Evolutionary conservation across 2,888 invertebrate genomes (phyloP).

Genomic region (Rotaria macrura): DNA sequence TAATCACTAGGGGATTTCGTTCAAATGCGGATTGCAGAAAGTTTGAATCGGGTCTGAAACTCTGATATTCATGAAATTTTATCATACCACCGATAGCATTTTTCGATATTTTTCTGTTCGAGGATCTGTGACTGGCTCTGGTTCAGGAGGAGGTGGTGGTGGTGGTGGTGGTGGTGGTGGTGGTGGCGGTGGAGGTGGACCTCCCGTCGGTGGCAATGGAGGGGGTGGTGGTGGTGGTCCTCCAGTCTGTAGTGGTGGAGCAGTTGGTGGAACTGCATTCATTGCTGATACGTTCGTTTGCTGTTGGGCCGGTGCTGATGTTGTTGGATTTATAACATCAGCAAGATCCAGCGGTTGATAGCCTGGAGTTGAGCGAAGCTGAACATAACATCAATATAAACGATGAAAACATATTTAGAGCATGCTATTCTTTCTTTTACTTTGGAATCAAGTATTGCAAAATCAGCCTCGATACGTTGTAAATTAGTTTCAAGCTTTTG

Average conservation of each 20-base stretch:
- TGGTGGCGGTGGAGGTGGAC: not conserved
- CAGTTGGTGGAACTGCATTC: not conserved
- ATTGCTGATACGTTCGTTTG: not conserved
- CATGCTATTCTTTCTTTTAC: not conserved
- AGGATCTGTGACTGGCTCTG: not conserved
- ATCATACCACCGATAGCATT: not conserved
- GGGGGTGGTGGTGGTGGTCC: not conserved
- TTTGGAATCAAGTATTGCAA: conserved; percentile 8
- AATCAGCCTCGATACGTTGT: conserved; percentile 11
- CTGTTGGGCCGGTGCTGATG: not conserved
- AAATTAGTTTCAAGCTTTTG: not conserved
- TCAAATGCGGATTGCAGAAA: too few species aligned
- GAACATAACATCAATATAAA: not conserved
- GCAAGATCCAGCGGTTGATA: conserved; percentile 5
- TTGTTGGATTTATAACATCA: not conserved
- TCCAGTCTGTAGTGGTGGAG: not conserved
- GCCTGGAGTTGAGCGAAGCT: conserved; percentile 14
- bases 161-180: not conserved
- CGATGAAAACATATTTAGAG: too few species aligned
- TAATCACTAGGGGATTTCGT: too few species aligned
- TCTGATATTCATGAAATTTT: too few species aligned
- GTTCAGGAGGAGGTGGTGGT: not conserved
- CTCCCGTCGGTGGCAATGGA: not conserved
- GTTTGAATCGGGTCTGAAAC: too few species aligned
- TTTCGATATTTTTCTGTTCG: not conserved